Evolutionary conservation across 2,888 invertebrate genomes (phyloP).

Genomic region (Tetanocera ferruginea): DNA sequence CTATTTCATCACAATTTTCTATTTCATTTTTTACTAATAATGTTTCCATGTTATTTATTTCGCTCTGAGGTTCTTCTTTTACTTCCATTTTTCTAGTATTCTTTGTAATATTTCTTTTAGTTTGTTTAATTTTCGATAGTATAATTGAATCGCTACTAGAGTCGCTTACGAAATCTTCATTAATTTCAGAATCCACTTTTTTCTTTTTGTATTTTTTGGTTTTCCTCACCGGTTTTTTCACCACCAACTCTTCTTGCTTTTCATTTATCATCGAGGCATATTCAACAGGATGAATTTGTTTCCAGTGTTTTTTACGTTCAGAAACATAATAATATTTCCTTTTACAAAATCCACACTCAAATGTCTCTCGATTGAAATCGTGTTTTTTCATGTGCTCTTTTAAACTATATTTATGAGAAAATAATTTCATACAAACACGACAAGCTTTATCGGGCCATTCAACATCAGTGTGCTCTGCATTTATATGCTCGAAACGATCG

Average conservation of each 20-base stretch:
- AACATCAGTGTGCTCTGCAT: slow-evolving; percentile 38
- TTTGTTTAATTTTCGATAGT: too few species aligned
- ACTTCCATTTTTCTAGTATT: too few species aligned
- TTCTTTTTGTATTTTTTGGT: too few species aligned
- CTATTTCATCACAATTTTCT: too few species aligned
- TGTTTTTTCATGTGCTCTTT: slow-evolving; percentile 38
- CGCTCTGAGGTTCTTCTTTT: too few species aligned
- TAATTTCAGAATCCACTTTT: too few species aligned
- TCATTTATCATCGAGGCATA: background rate
- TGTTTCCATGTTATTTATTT: too few species aligned
- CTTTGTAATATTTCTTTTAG: too few species aligned
- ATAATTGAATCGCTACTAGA: too few species aligned
- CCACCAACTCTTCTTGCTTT: background rate
- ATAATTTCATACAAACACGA: slow-evolving; percentile 38
- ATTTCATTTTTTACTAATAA: too few species aligned
- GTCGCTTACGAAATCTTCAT: too few species aligned
- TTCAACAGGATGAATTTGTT: background rate
- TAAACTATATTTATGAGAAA: background rate
- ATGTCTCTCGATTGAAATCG: slow-evolving; percentile 31
- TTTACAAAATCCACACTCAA: slow-evolving; percentile 27
- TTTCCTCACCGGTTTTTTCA: too few species aligned
- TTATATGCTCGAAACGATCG: slow-evolving; percentile 42
- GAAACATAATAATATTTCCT: background rate
- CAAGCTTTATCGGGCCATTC: slow-evolving; percentile 42
- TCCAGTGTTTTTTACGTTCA: background rate